Conservation (phyloP, 2,797 vertebrate genomes). For the Gymnoscopelus braueri region DNA sequence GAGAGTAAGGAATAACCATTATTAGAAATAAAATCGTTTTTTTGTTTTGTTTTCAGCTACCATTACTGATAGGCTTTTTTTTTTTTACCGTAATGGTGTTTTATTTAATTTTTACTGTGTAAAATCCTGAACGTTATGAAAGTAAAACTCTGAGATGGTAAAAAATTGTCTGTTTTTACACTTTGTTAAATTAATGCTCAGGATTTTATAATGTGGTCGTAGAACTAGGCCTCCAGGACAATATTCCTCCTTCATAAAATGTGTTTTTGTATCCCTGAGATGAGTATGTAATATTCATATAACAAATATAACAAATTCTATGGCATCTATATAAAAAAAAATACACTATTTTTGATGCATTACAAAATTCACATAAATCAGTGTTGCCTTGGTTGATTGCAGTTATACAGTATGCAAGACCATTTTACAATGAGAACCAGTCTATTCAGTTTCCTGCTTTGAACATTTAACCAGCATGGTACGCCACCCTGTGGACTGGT, state of each 20-base stretch:
- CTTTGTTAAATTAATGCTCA: no score
- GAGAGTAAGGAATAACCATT: not conserved
- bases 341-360: not conserved
- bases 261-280: not conserved
- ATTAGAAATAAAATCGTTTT: not conserved
- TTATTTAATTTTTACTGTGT: no score
- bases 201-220: not conserved
- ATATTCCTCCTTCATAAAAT: constrained; percentile 3
- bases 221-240: not conserved
- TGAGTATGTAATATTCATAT: no score
- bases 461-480: constrained; percentile 22
- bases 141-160: no score
- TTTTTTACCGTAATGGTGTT: not conserved
- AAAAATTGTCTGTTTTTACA: no score
- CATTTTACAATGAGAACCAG: constrained; percentile 5
- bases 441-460: constrained; percentile 12
- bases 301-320: not conserved
- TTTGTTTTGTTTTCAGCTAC: not conserved
- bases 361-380: not conserved
- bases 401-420: not conserved
- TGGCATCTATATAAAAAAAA: not conserved
- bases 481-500: constrained; percentile 53
- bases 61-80: not conserved
- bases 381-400: not conserved
- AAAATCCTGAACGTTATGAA: no score